Evolutionary conservation across 2,888 invertebrate species (phyloP), one percentile per base, ranked within the genome.

Genomic region (Dendrolimus pini): DNA sequence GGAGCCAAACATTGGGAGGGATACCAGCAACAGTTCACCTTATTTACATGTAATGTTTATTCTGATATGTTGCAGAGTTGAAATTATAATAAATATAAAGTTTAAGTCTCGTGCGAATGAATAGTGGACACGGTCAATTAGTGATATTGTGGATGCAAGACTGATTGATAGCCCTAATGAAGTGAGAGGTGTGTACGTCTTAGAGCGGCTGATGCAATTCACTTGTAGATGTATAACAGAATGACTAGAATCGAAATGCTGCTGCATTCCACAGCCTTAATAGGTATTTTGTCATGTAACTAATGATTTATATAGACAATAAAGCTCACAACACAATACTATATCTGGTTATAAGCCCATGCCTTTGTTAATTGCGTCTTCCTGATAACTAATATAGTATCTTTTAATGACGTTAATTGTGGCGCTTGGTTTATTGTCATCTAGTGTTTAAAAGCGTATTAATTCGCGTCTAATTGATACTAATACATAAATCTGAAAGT

Each of bases 131-230:
- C 30, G 30, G 30, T 30, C 30, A 30, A 30, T 30, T 30, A 30
- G 30, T 30, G 6, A 30, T 30, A 30, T 30, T 30, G 30, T 30
- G 30, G 30, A 30, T 30, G 6, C 30, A 30, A 30, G 30, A 59
- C 55, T 59, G 30, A 59, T 63, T 65, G 73, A 61, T 71, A 79
- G 65, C 78, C 79, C 78, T 80, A 74, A 61, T 70, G 63, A 72
- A 80, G 82, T 81, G 82, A 83, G 82, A 81, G 84, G 83, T 73
- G 69, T 70, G 68, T 69, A 65, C 67, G 68, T 75, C 74, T 78
- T 78, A 78, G 73, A 64, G 69, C 65, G 71, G 71, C 76, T 85
- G 83, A 82, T 78, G 83, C 80, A 84, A 85, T 58, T 58, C 61
- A 68, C 67, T 72, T 75, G 74, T 77, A 75, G 73, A 76, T 75